Percentiles rank a stretch among this genome's conserved stretches.
Evolutionary conservation across 2,797 vertebrate species (phyloP).

Genomic region (Poecile montanus): DNA sequence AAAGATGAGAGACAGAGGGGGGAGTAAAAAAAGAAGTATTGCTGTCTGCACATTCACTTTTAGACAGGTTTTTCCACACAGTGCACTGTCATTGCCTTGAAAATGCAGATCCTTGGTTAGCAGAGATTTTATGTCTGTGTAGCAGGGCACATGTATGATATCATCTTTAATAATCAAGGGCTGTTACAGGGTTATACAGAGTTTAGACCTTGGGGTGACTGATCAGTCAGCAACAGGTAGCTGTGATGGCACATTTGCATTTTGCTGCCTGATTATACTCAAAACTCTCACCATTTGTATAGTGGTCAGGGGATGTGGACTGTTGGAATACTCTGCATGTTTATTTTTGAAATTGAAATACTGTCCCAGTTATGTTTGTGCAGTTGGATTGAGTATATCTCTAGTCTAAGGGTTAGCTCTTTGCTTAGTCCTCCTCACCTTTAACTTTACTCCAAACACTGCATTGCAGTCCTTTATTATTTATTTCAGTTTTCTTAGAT

Average conservation of each 20-base stretch:
- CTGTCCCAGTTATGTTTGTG: neutral
- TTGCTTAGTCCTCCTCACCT: neutral
- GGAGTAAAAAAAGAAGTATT: neutral
- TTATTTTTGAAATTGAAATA: neutral
- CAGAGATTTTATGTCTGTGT: neutral
- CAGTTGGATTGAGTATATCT: neutral
- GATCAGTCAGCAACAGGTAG: neutral
- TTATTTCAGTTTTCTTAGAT: neutral
- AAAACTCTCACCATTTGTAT: accelerated
- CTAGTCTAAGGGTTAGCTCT: neutral
- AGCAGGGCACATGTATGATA: neutral
- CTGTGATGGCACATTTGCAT: neutral
- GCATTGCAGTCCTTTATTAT: neutral
- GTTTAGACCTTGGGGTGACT: neutral
- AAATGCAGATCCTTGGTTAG: neutral
- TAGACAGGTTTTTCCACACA: neutral
- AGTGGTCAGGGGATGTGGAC: neutral
- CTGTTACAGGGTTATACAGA: neutral
- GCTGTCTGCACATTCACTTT: neutral
- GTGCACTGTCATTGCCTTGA: neutral
- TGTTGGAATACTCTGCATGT: neutral
- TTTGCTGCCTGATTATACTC: neutral
- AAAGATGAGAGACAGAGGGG: neutral
- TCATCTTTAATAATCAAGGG: neutral
- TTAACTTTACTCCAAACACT: neutral